A percentile compares a stretch with the other conserved stretches of the same genome.
These are phyloP conservation scores for Drosophila falleni DNA, from an alignment of 2,888 invertebrate species.

Conservation along the genomic window DNA sequence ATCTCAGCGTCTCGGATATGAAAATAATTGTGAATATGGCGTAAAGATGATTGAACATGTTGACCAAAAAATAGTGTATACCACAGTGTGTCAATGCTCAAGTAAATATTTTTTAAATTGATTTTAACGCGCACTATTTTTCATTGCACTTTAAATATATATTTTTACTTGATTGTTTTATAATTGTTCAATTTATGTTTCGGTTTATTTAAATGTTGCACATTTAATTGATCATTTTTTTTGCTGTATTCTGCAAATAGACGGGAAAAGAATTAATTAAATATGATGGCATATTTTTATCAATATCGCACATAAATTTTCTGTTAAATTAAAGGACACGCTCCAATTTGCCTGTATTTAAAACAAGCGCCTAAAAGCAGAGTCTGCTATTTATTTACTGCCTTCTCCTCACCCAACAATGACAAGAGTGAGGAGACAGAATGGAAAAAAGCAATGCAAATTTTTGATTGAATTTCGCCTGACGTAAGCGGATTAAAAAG, in stretches of 20 bases:
- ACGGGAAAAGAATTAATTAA: slow-evolving; percentile 46
- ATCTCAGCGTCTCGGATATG: slow-evolving; percentile 23
- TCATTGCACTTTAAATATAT: slow-evolving; percentile 13
- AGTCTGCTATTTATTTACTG: slow-evolving; percentile 51
- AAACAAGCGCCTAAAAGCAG: slow-evolving; percentile 47
- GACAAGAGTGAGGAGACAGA: not conserved
- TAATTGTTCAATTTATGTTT: slow-evolving; percentile 42
- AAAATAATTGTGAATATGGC: slow-evolving; percentile 28
- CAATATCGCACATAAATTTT: slow-evolving; percentile 49
- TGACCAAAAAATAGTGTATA: slow-evolving; percentile 12
- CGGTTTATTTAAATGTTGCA: slow-evolving; percentile 32
- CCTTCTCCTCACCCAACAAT: not conserved
- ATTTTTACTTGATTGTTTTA: slow-evolving; percentile 9
- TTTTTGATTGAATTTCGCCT: slow-evolving; percentile 74
- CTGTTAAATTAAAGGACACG: slow-evolving; percentile 42
- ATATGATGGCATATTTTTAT: slow-evolving; percentile 47
- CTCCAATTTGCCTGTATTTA: slow-evolving; percentile 47
- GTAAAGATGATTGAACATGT: slow-evolving; percentile 42
- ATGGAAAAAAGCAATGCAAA: slow-evolving; percentile 50
- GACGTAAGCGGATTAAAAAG: slow-evolving; percentile 75
- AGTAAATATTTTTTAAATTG: slow-evolving; percentile 14
- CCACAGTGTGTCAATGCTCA: slow-evolving; percentile 15
- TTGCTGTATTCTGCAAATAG: slow-evolving; percentile 47
- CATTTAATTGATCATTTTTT: slow-evolving; percentile 43
- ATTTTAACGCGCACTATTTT: slow-evolving; percentile 39